phyloP scores from a whole-genome alignment of 2,888 invertebrate species.

The Pterobdella sp. region DNA sequence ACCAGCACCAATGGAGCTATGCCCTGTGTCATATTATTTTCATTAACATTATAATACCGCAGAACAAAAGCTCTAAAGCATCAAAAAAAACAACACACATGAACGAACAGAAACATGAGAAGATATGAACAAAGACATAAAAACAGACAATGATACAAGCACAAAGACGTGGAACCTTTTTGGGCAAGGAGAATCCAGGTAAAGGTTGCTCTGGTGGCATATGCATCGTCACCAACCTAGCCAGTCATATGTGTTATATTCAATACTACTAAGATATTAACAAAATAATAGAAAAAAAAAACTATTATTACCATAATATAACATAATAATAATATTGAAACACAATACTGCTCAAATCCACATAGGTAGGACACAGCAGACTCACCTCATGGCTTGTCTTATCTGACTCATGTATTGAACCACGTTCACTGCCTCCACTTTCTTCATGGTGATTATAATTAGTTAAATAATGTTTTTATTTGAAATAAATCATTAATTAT shows the following conservation, averaged over 20 bases:
- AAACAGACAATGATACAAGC: background rate
- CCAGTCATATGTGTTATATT: too few relatives aligned
- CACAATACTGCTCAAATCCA: too few relatives aligned
- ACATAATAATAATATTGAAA: too few relatives aligned
- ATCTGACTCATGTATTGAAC: conserved; percentile 78
- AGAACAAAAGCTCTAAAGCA: background rate
- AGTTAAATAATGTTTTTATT: too few relatives aligned
- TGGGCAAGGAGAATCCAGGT: conserved; percentile 83
- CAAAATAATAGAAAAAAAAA: too few relatives aligned
- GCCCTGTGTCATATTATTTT: conserved; percentile 64
- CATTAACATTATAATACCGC: background rate
- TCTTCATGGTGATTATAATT: too few relatives aligned
- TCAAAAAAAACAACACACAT: background rate
- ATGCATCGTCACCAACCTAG: conserved; percentile 77
- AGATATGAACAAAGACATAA: background rate
- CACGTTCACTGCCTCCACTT: conserved; percentile 74
- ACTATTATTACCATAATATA: too few relatives aligned
- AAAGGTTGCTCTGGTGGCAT: conserved; percentile 64
- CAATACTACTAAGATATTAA: too few relatives aligned
- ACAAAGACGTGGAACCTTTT: conserved; percentile 33
- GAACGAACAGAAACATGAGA: background rate
- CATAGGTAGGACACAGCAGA: too few relatives aligned
- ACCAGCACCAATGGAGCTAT: conserved; percentile 86
- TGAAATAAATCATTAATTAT: too few relatives aligned
- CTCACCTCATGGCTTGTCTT: conserved; percentile 83